These are phyloP conservation scores for Tuberolachnus salignus DNA, from an alignment of 2,888 invertebrate genomes.

Conservation along the genomic window DNA sequence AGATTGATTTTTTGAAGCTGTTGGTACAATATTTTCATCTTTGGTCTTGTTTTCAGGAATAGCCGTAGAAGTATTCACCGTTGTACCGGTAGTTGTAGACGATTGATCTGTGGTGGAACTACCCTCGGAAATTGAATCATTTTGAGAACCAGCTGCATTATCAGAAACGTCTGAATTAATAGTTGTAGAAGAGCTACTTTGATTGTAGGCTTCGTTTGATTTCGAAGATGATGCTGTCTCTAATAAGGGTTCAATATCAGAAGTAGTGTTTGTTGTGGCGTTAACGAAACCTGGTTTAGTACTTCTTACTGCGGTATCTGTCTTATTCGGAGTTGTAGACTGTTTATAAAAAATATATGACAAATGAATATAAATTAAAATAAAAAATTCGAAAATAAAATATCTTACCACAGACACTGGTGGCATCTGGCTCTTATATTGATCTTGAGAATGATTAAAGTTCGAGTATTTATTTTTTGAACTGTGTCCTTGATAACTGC, in stretches of 20 bases:
- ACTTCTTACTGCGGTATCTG: not conserved
- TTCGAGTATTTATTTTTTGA: constrained; percentile 41
- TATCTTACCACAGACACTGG: constrained; percentile 21
- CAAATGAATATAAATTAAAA: not conserved
- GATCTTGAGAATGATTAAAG: constrained; percentile 26
- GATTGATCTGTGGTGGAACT: constrained; percentile 11
- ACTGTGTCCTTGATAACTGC: constrained; percentile 43
- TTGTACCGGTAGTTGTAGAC: not conserved
- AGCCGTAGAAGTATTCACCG: not conserved
- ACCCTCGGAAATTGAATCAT: not conserved
- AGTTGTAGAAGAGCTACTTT: constrained; percentile 29
- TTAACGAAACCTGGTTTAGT: not conserved
- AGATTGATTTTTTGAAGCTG: not conserved
- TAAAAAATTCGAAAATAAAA: not conserved
- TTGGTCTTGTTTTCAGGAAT: constrained; percentile 15
- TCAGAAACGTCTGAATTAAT: not conserved
- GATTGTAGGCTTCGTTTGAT: constrained; percentile 17
- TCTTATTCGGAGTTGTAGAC: constrained; percentile 22
- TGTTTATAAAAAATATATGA: not conserved
- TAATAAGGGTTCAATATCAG: not conserved
- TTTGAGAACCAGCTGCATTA: not conserved
- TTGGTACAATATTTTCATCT: not conserved
- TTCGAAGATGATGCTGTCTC: constrained; percentile 46
- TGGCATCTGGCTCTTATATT: constrained; percentile 17
- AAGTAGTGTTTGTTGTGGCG: not conserved